Percentiles rank a stretch among this genome's conserved stretches.
These are phyloP conservation scores for Asarcornis scutulata DNA, from an alignment of 2,113 vertebrate genomes.

Conservation along the genomic window DNA sequence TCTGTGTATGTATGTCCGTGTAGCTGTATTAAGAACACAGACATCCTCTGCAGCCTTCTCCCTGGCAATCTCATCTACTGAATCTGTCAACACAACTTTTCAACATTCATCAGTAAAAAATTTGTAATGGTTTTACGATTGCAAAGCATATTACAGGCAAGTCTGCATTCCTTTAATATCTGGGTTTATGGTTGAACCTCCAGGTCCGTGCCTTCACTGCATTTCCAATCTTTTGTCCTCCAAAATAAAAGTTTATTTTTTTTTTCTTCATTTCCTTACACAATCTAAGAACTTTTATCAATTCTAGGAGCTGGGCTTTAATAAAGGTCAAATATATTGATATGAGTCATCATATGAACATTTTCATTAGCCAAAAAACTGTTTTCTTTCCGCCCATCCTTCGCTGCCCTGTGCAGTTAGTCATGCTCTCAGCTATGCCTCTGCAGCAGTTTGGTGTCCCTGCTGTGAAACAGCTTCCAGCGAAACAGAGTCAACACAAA, in stretches of 20 bases:
- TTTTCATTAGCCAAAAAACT: neutral
- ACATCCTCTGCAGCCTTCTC: neutral
- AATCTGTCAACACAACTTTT: neutral
- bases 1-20: neutral
- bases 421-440: neutral
- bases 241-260: neutral
- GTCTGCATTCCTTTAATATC: neutral
- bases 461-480: neutral
- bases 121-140: slow-evolving; percentile 1
- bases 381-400: neutral
- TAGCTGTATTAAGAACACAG: neutral
- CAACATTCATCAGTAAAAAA: neutral
- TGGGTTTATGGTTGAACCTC: neutral
- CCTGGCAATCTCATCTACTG: neutral
- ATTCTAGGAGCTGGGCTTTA: neutral
- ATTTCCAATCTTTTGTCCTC: neutral
- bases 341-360: neutral
- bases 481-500: neutral
- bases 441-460: neutral
- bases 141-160: slow-evolving; percentile 8
- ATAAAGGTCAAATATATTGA: neutral
- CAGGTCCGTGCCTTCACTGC: neutral
- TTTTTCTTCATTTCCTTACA: neutral
- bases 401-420: neutral
- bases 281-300: neutral